A percentile compares a stretch with the other conserved stretches of the same genome.
These are phyloP conservation scores for Netelia fuscicornis DNA, from an alignment of 2,888 invertebrate species.

Conservation along the genomic window DNA sequence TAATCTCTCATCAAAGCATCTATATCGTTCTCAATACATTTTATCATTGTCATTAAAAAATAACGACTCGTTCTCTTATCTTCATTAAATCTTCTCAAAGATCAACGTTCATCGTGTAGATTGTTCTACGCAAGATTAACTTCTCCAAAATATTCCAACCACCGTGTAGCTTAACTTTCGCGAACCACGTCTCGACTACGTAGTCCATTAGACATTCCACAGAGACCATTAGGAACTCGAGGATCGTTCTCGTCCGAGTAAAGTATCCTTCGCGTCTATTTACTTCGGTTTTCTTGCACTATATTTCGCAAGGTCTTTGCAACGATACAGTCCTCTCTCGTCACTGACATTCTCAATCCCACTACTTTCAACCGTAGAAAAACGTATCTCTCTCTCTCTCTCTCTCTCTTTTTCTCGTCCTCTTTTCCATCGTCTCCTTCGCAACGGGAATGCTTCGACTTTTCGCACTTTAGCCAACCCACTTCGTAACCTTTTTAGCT, in stretches of 20 bases:
- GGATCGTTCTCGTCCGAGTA: neutral
- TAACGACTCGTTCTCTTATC: too few species aligned
- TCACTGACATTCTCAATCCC: conserved; percentile 27
- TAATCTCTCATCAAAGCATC: too few species aligned
- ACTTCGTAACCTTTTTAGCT: conserved; percentile 19
- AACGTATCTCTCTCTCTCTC: conserved; percentile 65
- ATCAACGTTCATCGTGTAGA: too few species aligned
- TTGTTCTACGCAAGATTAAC: too few species aligned
- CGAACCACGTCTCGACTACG: conserved; percentile 64
- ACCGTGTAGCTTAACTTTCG: neutral
- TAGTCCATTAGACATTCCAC: conserved; percentile 77
- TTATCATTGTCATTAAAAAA: too few species aligned
- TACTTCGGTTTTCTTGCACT: neutral
- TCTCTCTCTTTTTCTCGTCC: conserved; percentile 11
- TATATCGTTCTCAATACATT: too few species aligned
- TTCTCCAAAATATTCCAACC: too few species aligned
- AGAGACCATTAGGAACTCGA: conserved; percentile 75
- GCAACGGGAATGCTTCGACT: conserved; percentile 8
- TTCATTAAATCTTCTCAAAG: too few species aligned
- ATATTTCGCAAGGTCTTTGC: conserved; percentile 60
- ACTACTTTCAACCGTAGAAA: conserved; percentile 58
- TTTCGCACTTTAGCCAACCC: conserved; percentile 42
- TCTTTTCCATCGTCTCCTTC: conserved; percentile 8
- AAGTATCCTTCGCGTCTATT: neutral
- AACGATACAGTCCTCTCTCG: conserved; percentile 28